A percentile compares a stretch with the other conserved stretches of the same genome.
These are phyloP conservation scores for Hoplostethus mediterraneus DNA, from an alignment of 2,797 vertebrate genomes.

Conservation along the genomic window DNA sequence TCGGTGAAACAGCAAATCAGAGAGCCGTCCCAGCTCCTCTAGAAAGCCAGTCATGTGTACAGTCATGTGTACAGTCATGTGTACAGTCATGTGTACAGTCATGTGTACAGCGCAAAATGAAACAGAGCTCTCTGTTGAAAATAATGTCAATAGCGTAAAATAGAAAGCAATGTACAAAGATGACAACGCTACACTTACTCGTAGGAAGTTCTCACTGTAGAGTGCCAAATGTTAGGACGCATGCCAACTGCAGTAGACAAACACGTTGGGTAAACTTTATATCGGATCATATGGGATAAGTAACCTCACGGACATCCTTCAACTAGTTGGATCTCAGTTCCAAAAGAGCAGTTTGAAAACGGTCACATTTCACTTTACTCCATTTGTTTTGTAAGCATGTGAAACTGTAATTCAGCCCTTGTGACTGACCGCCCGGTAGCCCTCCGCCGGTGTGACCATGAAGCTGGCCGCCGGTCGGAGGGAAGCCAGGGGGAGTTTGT, in stretches of 20 bases:
- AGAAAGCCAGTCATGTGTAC: constrained; percentile 41
- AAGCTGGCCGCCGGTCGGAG: not conserved
- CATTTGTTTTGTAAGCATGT: not conserved
- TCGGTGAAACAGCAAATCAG: not conserved
- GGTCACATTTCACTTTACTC: not conserved
- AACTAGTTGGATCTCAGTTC: not conserved
- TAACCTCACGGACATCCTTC: not conserved
- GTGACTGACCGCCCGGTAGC: not conserved
- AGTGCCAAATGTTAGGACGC: constrained; percentile 64
- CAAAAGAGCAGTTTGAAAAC: not conserved
- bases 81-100: constrained; percentile 39
- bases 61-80: constrained; percentile 43
- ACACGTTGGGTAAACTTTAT: constrained; percentile 56
- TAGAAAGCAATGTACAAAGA: constrained; percentile 62
- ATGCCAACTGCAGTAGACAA: constrained; percentile 77
- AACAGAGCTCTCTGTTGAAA: constrained; percentile 12
- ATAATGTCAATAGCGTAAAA: constrained; percentile 33
- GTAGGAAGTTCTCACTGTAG: constrained; percentile 59
- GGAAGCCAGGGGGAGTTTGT: not conserved
- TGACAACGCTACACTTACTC: constrained; percentile 56
- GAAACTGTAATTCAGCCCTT: not conserved
- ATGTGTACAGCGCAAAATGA: constrained; percentile 4
- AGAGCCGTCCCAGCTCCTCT: constrained; percentile 41
- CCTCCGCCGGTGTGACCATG: not conserved
- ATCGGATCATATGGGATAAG: constrained; percentile 33